Evolutionary conservation across 2,113 vertebrate genomes (phyloP).

Genomic region (Callipepla californica): DNA sequence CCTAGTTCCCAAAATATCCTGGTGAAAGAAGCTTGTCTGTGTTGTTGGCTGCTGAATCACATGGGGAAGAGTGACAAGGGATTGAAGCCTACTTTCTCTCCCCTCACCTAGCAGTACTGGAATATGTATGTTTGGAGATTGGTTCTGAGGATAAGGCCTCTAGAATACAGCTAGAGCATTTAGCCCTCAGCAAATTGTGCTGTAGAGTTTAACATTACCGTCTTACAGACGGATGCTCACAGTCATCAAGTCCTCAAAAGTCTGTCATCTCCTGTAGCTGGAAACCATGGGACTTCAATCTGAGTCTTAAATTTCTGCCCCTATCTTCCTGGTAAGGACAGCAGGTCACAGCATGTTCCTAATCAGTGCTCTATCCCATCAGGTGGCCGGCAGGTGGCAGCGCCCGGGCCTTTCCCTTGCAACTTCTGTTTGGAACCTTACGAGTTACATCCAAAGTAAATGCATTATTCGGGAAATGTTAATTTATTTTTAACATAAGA

Average conservation of each 20-base stretch:
- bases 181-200: neutral
- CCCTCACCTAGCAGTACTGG: neutral
- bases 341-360: fast-evolving
- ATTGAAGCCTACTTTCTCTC: neutral
- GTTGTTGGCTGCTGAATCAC: neutral
- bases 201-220: neutral
- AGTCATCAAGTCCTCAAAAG: neutral
- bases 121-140: neutral
- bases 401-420: too few relatives aligned
- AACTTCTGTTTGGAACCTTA: neutral
- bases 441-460: neutral
- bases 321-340: neutral
- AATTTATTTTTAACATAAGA: neutral
- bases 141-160: neutral
- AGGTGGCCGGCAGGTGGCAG: neutral
- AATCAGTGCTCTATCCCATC: neutral
- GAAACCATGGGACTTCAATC: neutral
- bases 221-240: neutral
- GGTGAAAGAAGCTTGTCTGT: neutral
- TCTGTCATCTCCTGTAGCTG: neutral
- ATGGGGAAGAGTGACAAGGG: neutral
- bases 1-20: neutral
- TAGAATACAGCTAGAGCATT: neutral
- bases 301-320: neutral
- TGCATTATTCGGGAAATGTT: neutral